These are phyloP conservation scores for Bombus confusus DNA, from an alignment of 1,140 invertebrate species.

Conservation along the genomic window DNA sequence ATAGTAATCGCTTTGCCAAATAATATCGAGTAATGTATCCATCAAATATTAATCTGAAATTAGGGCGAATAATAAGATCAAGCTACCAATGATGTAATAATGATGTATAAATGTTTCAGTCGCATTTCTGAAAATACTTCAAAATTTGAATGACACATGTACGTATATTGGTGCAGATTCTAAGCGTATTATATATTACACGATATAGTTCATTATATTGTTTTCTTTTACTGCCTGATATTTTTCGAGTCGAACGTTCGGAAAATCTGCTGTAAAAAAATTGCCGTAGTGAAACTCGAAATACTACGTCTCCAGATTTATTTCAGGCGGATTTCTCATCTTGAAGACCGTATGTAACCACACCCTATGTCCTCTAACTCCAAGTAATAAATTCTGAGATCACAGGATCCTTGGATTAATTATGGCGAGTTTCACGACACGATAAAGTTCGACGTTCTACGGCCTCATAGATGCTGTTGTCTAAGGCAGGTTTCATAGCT, in stretches of 20 bases:
- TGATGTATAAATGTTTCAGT: not conserved
- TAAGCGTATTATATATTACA: no score
- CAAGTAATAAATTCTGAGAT: not conserved
- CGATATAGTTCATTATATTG: no score
- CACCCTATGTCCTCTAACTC: not conserved
- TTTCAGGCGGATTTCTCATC: not conserved
- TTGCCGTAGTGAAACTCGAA: not conserved
- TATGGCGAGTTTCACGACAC: not conserved
- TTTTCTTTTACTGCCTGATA: no score
- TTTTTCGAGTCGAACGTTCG: no score
- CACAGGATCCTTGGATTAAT: not conserved
- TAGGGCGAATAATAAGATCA: not conserved
- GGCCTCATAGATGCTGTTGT: not conserved
- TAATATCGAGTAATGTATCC: not conserved
- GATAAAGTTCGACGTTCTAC: not conserved
- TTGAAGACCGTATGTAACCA: not conserved
- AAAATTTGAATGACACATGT: no score
- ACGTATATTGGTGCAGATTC: no score
- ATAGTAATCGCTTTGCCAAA: not conserved
- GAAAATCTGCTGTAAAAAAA: no score
- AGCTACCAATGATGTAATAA: not conserved
- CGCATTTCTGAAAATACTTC: not conserved
- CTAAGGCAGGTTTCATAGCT: not conserved
- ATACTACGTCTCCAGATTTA: not conserved
- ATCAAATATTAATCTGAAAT: not conserved